Base-by-base conservation (phyloP, 2,888 invertebrate genomes). In the Scaptomyza flava region DNA sequence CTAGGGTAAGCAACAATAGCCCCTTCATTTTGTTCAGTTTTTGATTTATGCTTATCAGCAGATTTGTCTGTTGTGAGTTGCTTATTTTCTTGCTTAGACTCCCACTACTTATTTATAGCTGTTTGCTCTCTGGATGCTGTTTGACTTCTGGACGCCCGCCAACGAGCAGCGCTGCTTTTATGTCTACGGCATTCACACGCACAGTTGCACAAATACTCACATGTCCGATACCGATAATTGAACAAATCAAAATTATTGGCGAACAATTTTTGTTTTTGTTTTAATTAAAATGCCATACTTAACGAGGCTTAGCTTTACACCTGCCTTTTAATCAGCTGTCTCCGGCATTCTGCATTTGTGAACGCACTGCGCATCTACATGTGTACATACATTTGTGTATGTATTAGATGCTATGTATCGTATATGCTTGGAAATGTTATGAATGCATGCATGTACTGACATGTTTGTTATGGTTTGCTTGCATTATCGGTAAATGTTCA, bases 151-250 rank as follows among this genome's bases (percentile, higher is more conserved):
- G 34, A 46, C 36, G 20, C 2, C 42, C 45, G 62, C 33, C 51
- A 45, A 30, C 23, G n/a, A 51, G 30, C 33, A 42, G 57, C 46
- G 65, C 69, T 54, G 65, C 56, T 81, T 78, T 72, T 79, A 83
- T 83, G 72, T 48, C 36, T 51, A 17, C 17, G 1, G 4, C 42
- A n/a, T 50, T 43, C 36, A 38, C 23, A 36, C 17, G 17, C 45
- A 42, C 46, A 50, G 47, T 14, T 20, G 8, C 23, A 9, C 48
- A 27, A 14, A 46, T 11, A 34, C 43, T 46, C 31, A 20, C 30
- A 45, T 38, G 23, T 23, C 31, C 5, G 34, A 42, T 72, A 52
- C 42, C 68, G 68, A 75, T 79, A 68, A 41, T 20, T 41, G 2
- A 9, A 9, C 20, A 31, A 57, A 54, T 72, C 50, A 57, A 36